Conservation (phyloP, 2,888 invertebrate species). For the Papilio elwesi region DNA sequence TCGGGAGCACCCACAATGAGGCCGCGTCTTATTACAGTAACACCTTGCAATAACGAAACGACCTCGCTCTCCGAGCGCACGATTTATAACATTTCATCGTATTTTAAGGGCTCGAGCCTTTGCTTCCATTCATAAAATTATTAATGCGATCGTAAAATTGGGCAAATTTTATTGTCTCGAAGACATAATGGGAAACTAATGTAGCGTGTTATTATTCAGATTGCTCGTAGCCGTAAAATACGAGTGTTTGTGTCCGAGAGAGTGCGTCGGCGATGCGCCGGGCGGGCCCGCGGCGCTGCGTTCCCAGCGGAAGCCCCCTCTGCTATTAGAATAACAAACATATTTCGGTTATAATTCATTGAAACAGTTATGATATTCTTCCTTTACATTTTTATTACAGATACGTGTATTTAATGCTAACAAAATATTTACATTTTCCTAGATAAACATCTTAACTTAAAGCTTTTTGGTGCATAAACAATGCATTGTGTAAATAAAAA, state of each 20-base stretch:
- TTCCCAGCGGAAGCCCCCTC: conserved; percentile 79
- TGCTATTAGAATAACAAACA: conserved; percentile 82
- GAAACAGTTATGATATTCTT: conserved; percentile 82
- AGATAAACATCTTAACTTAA: conserved; percentile 19
- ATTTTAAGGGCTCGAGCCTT: conserved; percentile 76
- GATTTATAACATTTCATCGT: conserved; percentile 75
- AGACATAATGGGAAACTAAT: conserved; percentile 84
- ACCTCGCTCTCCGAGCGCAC: conserved; percentile 67
- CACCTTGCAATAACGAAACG: conserved; percentile 67
- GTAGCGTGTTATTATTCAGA: conserved; percentile 85
- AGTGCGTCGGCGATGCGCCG: conserved; percentile 55
- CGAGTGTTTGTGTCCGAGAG: conserved; percentile 71
- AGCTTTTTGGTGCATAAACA: conserved; percentile 49
- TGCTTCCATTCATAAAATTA: conserved; percentile 84
- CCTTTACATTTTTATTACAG: conserved; percentile 66
- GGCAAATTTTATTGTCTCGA: conserved; percentile 84
- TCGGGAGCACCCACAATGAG: conserved; percentile 51
- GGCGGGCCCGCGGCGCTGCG: conserved; percentile 52
- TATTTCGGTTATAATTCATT: conserved; percentile 79
- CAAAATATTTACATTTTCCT: conserved; percentile 64
- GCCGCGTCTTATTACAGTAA: conserved; percentile 60
- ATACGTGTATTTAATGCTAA: conserved; percentile 71
- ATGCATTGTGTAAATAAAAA: conserved; percentile 10
- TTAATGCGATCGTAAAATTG: conserved; percentile 84
- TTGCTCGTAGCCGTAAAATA: conserved; percentile 82